A percentile compares a stretch with the other conserved stretches of the same genome.
Evolutionary conservation across 2,113 vertebrate genomes (phyloP).

Genomic region (Hemicordylus capensis): DNA sequence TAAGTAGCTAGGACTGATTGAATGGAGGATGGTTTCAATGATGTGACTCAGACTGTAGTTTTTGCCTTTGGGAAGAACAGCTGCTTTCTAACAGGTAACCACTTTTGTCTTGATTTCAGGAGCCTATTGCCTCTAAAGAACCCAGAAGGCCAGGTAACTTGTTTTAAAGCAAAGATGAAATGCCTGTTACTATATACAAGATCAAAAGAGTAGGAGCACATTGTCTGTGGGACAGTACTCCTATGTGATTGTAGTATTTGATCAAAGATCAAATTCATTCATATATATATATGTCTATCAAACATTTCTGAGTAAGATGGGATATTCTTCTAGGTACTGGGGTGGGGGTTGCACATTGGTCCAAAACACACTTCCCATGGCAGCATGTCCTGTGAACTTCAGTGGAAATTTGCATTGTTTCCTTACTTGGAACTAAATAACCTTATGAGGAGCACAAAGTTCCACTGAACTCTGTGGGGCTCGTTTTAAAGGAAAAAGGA

Average conservation of each 20-base stretch:
- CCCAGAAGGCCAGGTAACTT: background rate
- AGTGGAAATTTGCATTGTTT: background rate
- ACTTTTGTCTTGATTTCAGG: constrained; percentile 3
- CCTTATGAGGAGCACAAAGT: background rate
- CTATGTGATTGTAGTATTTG: too few species aligned
- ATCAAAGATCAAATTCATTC: background rate
- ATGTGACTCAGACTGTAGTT: background rate
- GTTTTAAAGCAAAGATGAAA: background rate
- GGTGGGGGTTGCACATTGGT: background rate
- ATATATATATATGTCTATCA: background rate
- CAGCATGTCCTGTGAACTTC: background rate
- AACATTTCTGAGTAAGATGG: background rate
- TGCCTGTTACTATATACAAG: background rate
- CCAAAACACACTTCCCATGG: background rate
- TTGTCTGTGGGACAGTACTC: too few species aligned
- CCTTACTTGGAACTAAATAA: background rate
- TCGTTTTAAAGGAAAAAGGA: too few species aligned
- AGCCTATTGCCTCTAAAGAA: background rate
- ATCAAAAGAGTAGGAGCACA: too few species aligned
- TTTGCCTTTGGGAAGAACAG: background rate
- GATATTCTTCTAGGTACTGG: background rate
- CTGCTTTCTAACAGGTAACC: background rate
- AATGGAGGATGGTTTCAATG: background rate
- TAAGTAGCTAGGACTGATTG: background rate
- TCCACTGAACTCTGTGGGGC: background rate